A percentile compares a stretch with the other conserved stretches of the same genome.
Conservation (phyloP, 2,888 invertebrate genomes). For the Andrena minutula region DNA sequence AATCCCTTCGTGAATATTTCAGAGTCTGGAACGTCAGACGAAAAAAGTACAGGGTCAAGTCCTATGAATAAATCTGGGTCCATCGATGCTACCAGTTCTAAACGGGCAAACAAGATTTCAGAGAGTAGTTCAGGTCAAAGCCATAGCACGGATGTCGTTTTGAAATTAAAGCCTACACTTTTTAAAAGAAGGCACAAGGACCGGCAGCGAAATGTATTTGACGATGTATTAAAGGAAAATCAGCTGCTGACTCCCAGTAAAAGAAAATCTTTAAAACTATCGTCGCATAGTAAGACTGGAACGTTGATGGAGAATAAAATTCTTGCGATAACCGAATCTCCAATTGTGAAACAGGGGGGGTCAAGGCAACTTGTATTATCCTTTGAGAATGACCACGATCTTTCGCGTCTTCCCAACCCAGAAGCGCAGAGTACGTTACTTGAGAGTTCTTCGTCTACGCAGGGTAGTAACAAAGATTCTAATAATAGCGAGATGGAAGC, state of each 20-base stretch:
- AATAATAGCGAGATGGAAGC: not conserved
- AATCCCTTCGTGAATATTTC: slow-evolving; percentile 62
- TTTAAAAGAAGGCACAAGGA: slow-evolving; percentile 7
- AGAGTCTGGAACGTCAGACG: slow-evolving; percentile 10
- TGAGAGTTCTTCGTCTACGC: not conserved
- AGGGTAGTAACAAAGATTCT: not conserved
- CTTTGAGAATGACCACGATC: not conserved
- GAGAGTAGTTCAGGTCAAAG: slow-evolving; percentile 33
- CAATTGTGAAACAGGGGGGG: not conserved
- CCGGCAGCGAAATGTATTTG: slow-evolving; percentile 44
- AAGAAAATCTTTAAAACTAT: not conserved
- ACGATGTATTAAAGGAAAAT: slow-evolving; percentile 28
- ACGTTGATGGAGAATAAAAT: not conserved
- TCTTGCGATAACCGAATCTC: not conserved
- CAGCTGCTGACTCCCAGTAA: not conserved
- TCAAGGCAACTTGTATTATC: not conserved
- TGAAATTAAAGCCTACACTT: slow-evolving; percentile 54
- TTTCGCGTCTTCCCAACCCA: not conserved
- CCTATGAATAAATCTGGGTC: not conserved
- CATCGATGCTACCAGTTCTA: too few species aligned
- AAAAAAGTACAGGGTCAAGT: not conserved
- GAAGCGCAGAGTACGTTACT: slow-evolving; percentile 39
- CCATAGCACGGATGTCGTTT: slow-evolving; percentile 22
- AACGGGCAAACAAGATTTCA: not conserved
- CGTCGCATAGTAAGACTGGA: not conserved